These are phyloP conservation scores for Turritopsis rubra DNA, from an alignment of 30 jellyfish, hydroid and myxozoan species.

Conservation along the genomic window DNA sequence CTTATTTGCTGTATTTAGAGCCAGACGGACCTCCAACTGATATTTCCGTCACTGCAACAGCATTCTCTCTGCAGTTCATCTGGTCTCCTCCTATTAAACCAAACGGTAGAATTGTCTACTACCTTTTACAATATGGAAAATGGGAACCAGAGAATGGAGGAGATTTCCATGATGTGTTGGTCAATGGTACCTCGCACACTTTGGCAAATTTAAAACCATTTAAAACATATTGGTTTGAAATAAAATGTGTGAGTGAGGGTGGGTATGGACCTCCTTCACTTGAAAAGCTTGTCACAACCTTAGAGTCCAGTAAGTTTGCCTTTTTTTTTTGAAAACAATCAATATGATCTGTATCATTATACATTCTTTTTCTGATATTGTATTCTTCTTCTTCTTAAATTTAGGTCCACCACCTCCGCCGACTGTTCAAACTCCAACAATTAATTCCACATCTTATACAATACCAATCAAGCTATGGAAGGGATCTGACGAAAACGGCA, in stretches of 20 bases:
- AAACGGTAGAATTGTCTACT: slow-evolving; percentile 12
- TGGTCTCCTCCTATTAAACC: slow-evolving; percentile 14
- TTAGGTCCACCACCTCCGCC: slow-evolving; percentile 50
- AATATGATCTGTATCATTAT: background rate
- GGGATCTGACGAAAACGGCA: slow-evolving; percentile 35
- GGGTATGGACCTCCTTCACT: slow-evolving; percentile 14
- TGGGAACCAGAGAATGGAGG: background rate
- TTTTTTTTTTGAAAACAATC: background rate
- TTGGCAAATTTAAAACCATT: slow-evolving; percentile 17
- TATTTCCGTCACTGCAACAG: background rate
- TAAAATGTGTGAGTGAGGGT: slow-evolving; percentile 12
- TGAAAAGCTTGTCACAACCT: background rate
- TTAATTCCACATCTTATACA: slow-evolving; percentile 20
- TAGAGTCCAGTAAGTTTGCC: slow-evolving; percentile 14
- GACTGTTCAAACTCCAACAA: slow-evolving; percentile 41
- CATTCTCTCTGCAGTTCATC: background rate
- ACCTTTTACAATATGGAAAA: background rate
- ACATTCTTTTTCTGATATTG: background rate
- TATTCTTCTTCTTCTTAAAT: background rate
- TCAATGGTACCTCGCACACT: background rate
- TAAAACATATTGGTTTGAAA: background rate
- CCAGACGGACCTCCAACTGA: slow-evolving; percentile 13
- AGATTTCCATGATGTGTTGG: background rate
- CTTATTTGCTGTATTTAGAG: background rate
- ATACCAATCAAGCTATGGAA: slow-evolving; percentile 26